Evolutionary conservation across 1,140 invertebrate species (phyloP).

Genomic region (Dinothrombium tinctorium): DNA sequence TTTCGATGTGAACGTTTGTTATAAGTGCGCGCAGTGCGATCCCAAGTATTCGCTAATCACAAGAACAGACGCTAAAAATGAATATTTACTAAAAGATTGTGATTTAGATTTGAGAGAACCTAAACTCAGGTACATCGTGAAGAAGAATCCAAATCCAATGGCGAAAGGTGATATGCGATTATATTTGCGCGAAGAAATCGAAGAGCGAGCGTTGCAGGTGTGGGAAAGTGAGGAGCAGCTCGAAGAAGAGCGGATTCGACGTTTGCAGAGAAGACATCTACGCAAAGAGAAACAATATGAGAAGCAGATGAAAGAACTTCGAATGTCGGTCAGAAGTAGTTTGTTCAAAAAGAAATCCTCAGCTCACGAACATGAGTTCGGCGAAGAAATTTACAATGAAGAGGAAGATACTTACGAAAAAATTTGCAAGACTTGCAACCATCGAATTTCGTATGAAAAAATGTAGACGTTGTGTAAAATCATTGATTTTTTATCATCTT

Average conservation of each 20-base stretch:
- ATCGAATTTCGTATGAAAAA: background rate
- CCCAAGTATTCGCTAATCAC: conserved; percentile 64
- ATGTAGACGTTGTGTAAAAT: conserved; percentile 2
- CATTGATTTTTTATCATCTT: background rate
- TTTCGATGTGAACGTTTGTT: conserved; percentile 59
- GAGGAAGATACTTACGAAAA: conserved; percentile 17
- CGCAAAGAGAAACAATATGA: conserved; percentile 56
- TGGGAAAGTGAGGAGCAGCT: conserved; percentile 58
- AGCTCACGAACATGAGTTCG: conserved; percentile 52
- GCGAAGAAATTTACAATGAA: conserved; percentile 44
- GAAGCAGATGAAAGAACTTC: conserved; percentile 56
- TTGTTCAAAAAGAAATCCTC: conserved; percentile 39
- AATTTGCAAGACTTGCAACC: background rate
- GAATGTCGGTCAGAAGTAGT: conserved; percentile 73
- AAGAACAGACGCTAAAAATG: conserved; percentile 72
- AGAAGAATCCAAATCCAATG: conserved; percentile 79
- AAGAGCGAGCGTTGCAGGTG: conserved; percentile 54
- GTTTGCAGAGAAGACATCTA: conserved; percentile 41
- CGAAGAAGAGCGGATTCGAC: conserved; percentile 39
- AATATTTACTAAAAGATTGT: conserved; percentile 72
- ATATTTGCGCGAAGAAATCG: conserved; percentile 59
- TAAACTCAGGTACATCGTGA: conserved; percentile 50
- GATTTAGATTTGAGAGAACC: conserved; percentile 78
- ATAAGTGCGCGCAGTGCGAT: too few relatives aligned
- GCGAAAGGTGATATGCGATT: conserved; percentile 84